Evolutionary conservation across 1,140 invertebrate species (phyloP).

Genomic region (Panagrolaimus sp.): DNA sequence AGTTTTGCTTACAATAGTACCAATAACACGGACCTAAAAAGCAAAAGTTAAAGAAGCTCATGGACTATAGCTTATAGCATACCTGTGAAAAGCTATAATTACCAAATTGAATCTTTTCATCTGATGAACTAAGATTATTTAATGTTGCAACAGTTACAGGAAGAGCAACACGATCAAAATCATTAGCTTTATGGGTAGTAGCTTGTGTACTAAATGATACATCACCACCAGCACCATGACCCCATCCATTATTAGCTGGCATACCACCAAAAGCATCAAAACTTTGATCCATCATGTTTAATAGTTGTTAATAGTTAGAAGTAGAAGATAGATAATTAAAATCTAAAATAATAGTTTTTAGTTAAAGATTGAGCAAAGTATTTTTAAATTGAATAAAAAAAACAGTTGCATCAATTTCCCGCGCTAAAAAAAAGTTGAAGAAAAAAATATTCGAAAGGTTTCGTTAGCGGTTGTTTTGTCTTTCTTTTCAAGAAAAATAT

Average conservation of each 20-base stretch:
- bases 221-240: neutral
- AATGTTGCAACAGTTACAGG: neutral
- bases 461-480: no score
- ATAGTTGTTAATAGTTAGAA: neutral
- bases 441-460: no score
- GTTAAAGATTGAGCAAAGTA: no score
- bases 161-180: neutral
- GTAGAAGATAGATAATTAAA: neutral
- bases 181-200: neutral
- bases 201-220: neutral
- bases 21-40: constrained; percentile 5
- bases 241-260: neutral
- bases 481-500: no score
- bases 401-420: no score
- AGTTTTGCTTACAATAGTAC: neutral
- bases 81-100: neutral
- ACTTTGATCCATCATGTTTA: constrained; percentile 8
- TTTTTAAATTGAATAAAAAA: no score
- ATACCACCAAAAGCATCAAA: neutral
- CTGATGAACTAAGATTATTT: neutral
- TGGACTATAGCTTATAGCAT: no score
- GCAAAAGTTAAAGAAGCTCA: no score
- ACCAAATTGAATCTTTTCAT: neutral
- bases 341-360: neutral
- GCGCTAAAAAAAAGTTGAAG: no score